These are phyloP conservation scores for Cancer borealis DNA, from an alignment of 2,888 invertebrate species.

Conservation along the genomic window DNA sequence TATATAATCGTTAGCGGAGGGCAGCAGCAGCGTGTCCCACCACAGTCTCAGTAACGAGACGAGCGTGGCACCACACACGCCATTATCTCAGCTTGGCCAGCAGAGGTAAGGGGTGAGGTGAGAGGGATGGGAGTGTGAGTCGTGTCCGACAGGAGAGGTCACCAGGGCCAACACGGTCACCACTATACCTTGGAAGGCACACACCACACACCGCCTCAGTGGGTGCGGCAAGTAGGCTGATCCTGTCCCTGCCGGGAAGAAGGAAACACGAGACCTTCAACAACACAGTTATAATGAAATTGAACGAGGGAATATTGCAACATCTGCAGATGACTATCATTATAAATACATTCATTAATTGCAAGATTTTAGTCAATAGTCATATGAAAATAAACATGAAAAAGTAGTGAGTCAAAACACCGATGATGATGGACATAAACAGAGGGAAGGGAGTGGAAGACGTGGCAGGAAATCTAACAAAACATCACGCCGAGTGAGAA, in stretches of 20 bases:
- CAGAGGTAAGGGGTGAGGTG: neutral
- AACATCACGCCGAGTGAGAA: constrained; percentile 20
- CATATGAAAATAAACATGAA: neutral
- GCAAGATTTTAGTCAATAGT: neutral
- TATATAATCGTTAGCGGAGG: neutral
- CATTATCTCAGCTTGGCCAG: neutral
- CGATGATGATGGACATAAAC: neutral
- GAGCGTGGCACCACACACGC: constrained; percentile 31
- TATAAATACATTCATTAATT: neutral
- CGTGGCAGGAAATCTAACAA: constrained; percentile 1
- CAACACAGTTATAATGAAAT: neutral
- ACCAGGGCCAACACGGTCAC: constrained; percentile 1
- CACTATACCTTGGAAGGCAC: neutral
- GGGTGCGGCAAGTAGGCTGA: neutral
- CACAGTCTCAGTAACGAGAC: constrained; percentile 10
- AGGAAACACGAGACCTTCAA: neutral
- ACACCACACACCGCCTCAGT: neutral
- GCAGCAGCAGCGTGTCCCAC: constrained; percentile 15
- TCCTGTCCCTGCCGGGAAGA: neutral
- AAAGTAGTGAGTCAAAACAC: neutral
- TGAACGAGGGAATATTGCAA: neutral
- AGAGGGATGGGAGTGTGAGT: neutral
- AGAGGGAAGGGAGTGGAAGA: neutral
- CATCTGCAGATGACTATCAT: neutral
- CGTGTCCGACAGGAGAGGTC: constrained; percentile 11